These are phyloP conservation scores for Apolygus lucorum DNA, from an alignment of 1,140 invertebrate genomes.

Conservation along the genomic window DNA sequence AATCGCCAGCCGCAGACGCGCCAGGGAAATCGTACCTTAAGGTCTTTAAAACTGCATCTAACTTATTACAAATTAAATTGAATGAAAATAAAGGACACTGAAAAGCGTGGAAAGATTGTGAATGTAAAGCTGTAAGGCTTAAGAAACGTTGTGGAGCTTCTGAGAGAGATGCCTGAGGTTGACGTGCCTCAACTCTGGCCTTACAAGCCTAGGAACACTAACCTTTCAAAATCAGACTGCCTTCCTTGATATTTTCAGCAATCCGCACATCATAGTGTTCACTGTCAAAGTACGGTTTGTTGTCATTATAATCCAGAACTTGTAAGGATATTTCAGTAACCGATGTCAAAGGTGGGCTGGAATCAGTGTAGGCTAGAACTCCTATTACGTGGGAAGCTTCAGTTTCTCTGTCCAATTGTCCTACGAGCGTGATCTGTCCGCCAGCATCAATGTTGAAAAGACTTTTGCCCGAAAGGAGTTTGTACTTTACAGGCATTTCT, in stretches of 20 bases:
- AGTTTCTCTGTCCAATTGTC: conserved; percentile 5
- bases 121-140: too few relatives aligned
- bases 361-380: conserved; percentile 4
- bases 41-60: too few relatives aligned
- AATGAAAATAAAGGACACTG: too few relatives aligned
- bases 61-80: too few relatives aligned
- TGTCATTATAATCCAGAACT: conserved; percentile 85
- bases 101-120: too few relatives aligned
- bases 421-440: conserved; percentile 40
- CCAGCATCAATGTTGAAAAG: conserved; percentile 63
- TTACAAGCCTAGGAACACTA: too few relatives aligned
- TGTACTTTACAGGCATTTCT: conserved; percentile 51
- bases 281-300: conserved; percentile 77
- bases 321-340: conserved; percentile 67
- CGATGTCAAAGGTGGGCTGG: conserved; percentile 57
- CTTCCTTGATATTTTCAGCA: conserved; percentile 69
- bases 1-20: too few relatives aligned
- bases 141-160: too few relatives aligned
- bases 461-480: conserved; percentile 56
- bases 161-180: too few relatives aligned
- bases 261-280: conserved; percentile 65
- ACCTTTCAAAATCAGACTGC: conserved; percentile 64
- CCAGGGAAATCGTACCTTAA: too few relatives aligned
- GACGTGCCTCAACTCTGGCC: background rate
- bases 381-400: background rate